Evolutionary conservation across 2,888 invertebrate species (phyloP), one percentile per base, ranked within the genome.

Genomic region (Hypomecis atomaria): DNA sequence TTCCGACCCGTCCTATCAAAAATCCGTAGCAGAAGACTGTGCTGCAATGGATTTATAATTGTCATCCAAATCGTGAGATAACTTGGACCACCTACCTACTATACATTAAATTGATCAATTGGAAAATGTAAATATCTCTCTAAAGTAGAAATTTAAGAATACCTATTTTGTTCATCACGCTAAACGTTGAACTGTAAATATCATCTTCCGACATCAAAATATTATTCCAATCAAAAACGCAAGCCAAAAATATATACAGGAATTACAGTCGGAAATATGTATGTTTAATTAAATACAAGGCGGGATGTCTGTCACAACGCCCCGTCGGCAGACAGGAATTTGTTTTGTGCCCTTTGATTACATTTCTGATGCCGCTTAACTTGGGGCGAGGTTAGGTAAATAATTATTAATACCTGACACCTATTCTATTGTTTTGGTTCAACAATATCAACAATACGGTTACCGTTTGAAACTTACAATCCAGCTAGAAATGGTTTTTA

Each of bases 261-360:
- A 64, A 56, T 59, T 50, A 50, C 44, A 59, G 45, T 45, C 55
- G 52, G 42, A 64, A 64, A 50, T 64, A 59, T 67, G 55, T 65
- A 44, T 65, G 58, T 59, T 72, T 87, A 87, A 87, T 87, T 87
- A 86, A 87, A 86, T 73, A 79, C 77, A 74, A 78, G 78, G 75
- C 78, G 78, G 77, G 78, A 77, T 78, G 87, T 85, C 88, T 83
- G 84, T 87, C 86, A 86, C 70, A 73, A 72, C 70, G 37, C 56
- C 47, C 56, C 38, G 78, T 74, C 78, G 83, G 75, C 81, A 81
- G 82, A 78, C 76, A 77, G 80, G 81, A 74, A 75, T 77, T 73
- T 76, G 71, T 77, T 76, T 66, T 74, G 76, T 77, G 75, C 83
- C 83, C 80, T 85, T 84, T 87, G 83, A 86, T 87, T 87, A 86